phyloP scores from a whole-genome alignment of 2,113 vertebrate species.

The Maccullochella peelii region DNA sequence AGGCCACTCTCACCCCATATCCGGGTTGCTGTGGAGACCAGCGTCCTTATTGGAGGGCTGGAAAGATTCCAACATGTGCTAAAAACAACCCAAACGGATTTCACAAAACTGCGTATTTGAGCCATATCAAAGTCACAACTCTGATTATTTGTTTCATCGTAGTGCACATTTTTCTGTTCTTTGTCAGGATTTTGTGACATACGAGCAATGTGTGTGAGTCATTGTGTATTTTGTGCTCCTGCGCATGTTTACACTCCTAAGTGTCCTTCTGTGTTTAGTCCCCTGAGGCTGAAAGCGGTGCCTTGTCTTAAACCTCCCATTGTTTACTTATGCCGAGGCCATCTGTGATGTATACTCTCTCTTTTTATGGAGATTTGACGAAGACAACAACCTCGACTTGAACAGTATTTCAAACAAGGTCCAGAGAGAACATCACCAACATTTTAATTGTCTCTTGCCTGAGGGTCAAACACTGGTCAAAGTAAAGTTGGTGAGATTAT shows the following conservation, averaged over 20 bases:
- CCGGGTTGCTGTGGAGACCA: slow-evolving; percentile 73
- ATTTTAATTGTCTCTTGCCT: slow-evolving; percentile 32
- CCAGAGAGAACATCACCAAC: background rate
- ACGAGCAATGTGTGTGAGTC: background rate
- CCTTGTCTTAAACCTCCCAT: slow-evolving; percentile 45
- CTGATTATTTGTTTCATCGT: background rate
- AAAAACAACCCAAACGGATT: slow-evolving; percentile 34
- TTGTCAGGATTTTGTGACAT: background rate
- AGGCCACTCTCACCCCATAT: slow-evolving; percentile 71
- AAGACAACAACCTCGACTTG: background rate
- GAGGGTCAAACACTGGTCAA: slow-evolving; percentile 28
- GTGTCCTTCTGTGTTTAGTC: slow-evolving; percentile 49
- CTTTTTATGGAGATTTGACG: slow-evolving; percentile 16
- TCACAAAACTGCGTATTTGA: slow-evolving; percentile 31
- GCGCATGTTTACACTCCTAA: slow-evolving; percentile 11
- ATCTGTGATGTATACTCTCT: slow-evolving; percentile 58
- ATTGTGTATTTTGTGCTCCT: slow-evolving; percentile 19
- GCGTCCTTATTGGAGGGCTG: slow-evolving; percentile 35
- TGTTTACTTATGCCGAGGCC: slow-evolving; percentile 52
- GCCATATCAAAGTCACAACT: background rate
- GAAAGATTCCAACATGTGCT: slow-evolving; percentile 43
- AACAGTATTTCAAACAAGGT: slow-evolving; percentile 8
- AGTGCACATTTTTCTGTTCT: background rate
- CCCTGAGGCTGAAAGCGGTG: slow-evolving; percentile 49
- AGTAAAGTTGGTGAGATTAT: slow-evolving; percentile 6